Evolutionary conservation across 2,113 vertebrate genomes (phyloP).

Genomic region (Picathartes gymnocephalus): DNA sequence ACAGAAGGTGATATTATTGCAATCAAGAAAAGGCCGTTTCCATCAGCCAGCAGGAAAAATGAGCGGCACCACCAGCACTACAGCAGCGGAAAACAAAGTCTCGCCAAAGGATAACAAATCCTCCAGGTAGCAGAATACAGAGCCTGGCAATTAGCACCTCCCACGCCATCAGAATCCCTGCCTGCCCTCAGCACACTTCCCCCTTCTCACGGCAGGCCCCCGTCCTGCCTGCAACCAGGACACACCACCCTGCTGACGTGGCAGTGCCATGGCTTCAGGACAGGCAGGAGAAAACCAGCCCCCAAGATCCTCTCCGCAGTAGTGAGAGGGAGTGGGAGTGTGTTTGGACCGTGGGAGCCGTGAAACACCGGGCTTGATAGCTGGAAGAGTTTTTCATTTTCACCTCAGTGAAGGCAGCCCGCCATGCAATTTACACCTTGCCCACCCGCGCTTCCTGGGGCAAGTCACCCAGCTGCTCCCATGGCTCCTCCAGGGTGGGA

Average conservation of each 20-base stretch:
- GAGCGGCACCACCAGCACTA: background rate
- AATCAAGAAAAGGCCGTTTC: background rate
- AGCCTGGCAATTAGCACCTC: background rate
- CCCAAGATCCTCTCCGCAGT: background rate
- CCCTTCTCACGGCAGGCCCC: background rate
- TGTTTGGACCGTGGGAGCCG: background rate
- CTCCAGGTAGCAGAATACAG: background rate
- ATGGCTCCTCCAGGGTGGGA: background rate
- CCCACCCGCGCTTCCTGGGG: background rate
- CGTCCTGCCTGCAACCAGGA: background rate
- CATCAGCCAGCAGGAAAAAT: background rate
- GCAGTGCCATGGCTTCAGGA: background rate
- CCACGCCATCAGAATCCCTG: background rate
- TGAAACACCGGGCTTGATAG: background rate
- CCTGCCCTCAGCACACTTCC: background rate
- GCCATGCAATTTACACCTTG: slow-evolving; percentile 76
- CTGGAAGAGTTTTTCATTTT: slow-evolving; percentile 73
- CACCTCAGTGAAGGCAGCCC: slow-evolving; percentile 65
- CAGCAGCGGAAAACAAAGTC: background rate
- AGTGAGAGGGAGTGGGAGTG: background rate
- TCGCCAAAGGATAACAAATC: background rate
- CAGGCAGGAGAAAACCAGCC: background rate
- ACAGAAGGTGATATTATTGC: slow-evolving; percentile 20
- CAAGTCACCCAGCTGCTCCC: background rate
- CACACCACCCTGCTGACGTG: background rate